Conservation (phyloP, 2,113 vertebrate genomes). For the Otis tarda region DNA sequence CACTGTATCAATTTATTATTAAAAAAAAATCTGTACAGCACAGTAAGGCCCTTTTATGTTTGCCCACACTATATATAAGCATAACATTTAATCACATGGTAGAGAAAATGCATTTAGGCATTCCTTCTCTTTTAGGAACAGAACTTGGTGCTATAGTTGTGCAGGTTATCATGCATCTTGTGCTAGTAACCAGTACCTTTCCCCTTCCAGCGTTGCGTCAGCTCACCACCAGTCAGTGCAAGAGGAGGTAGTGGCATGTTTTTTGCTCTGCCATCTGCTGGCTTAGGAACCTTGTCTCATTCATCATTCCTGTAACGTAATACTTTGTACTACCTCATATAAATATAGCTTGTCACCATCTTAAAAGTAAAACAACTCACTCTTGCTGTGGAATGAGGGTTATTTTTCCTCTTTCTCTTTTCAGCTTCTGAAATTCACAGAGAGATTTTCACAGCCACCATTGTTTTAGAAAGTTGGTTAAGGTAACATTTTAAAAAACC, state of each 20-base stretch:
- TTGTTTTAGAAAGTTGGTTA: neutral
- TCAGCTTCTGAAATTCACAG: neutral
- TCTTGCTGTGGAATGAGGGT: neutral
- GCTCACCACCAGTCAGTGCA: neutral
- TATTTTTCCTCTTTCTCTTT: neutral
- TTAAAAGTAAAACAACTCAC: neutral
- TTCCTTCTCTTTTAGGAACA: neutral
- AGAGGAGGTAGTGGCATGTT: neutral
- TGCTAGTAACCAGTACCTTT: neutral
- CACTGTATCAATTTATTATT: neutral
- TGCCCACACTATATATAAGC: neutral
- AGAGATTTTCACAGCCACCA: neutral
- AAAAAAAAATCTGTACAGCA: neutral
- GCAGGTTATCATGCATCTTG: neutral
- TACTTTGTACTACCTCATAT: neutral
- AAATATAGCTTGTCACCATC: neutral
- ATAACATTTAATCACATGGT: accelerated
- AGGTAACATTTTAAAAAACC: neutral
- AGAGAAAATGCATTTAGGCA: neutral
- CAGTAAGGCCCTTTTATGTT: neutral
- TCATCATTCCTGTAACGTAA: neutral
- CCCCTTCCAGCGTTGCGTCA: accelerated
- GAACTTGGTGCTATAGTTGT: neutral
- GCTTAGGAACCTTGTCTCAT: neutral
- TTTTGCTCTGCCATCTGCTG: constrained; percentile 13